These are phyloP conservation scores for Atrichornis clamosus DNA, from an alignment of 2,113 vertebrate species.

Conservation along the genomic window DNA sequence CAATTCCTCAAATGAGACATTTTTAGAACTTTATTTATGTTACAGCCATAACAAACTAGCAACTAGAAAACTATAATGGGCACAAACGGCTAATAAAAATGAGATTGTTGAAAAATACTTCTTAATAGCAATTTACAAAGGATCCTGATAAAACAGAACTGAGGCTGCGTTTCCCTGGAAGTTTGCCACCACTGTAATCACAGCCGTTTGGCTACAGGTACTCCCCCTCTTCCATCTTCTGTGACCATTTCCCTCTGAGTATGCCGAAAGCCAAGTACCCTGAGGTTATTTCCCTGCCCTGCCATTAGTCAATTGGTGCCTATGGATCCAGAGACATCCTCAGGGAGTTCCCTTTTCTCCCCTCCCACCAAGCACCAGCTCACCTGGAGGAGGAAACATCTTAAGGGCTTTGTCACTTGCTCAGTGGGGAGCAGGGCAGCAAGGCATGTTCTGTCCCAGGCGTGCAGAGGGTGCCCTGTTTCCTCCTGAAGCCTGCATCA, in stretches of 20 bases:
- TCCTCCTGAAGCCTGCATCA: slow-evolving; percentile 21
- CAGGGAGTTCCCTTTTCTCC: background rate
- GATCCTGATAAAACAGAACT: slow-evolving; percentile 70
- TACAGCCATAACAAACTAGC: slow-evolving; percentile 82
- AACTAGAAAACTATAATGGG: slow-evolving; percentile 83
- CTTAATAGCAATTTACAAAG: slow-evolving; percentile 77
- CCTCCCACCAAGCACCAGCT: background rate
- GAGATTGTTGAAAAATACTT: slow-evolving; percentile 82
- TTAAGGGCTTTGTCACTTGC: background rate
- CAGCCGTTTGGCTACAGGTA: slow-evolving; percentile 65
- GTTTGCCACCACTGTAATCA: slow-evolving; percentile 54
- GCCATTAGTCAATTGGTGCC: background rate
- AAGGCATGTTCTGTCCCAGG: background rate
- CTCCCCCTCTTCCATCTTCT: slow-evolving; percentile 26
- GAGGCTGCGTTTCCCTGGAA: slow-evolving; percentile 62
- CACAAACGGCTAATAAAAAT: slow-evolving; percentile 83
- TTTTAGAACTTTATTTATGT: slow-evolving; percentile 86
- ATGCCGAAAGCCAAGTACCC: background rate
- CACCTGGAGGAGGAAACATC: background rate
- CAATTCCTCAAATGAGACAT: slow-evolving; percentile 81
- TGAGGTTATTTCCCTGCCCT: background rate
- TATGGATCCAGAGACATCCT: background rate
- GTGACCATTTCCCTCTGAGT: slow-evolving; percentile 16
- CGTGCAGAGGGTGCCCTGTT: fast-evolving
- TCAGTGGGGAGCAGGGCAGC: background rate